Percentiles rank a stretch among this genome's conserved stretches.
Conservation (phyloP, 2,888 invertebrate species). For the Drosophila yooni region DNA sequence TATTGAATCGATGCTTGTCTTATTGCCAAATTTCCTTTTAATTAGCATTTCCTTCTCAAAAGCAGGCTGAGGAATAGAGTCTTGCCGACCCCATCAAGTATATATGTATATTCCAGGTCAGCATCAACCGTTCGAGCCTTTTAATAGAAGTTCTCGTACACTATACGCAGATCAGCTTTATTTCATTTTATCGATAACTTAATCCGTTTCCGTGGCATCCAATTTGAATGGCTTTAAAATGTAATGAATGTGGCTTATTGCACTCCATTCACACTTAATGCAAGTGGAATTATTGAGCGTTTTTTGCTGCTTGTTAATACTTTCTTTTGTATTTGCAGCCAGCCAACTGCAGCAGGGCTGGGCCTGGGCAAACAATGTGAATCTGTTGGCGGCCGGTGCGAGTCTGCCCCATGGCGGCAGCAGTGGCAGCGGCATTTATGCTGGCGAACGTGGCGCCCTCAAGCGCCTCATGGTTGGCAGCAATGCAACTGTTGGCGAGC, state of each 20-base stretch:
- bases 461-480: constrained; percentile 75
- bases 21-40: too few species aligned
- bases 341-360: constrained; percentile 87
- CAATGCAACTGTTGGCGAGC: constrained; percentile 37
- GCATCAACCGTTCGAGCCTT: background rate
- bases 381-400: constrained; percentile 88
- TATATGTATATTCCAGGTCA: background rate
- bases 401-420: constrained; percentile 86
- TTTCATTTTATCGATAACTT: background rate
- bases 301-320: background rate
- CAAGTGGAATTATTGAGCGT: background rate
- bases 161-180: background rate
- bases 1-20: background rate
- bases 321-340: constrained; percentile 77
- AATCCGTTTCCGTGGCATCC: background rate
- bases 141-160: background rate
- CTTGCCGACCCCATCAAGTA: background rate
- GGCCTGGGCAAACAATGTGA: constrained; percentile 87
- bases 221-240: background rate
- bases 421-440: constrained; percentile 88
- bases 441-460: constrained; percentile 78
- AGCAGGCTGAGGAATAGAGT: background rate
- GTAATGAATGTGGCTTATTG: background rate
- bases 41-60: background rate
- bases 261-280: background rate